phyloP scores from a whole-genome alignment of 2,797 vertebrate species.

The Valencia hispanica region DNA sequence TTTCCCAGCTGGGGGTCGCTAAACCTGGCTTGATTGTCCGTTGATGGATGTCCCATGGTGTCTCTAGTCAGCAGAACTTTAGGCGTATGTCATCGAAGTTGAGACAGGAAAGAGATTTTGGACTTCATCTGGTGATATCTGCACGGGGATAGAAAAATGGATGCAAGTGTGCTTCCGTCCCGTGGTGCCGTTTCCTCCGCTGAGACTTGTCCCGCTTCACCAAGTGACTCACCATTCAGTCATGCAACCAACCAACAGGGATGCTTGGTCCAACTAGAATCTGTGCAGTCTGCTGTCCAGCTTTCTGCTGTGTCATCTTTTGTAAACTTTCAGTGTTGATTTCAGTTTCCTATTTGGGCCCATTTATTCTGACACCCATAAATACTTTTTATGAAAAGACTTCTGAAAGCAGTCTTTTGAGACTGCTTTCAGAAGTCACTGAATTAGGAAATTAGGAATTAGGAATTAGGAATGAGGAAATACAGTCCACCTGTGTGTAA shows the following conservation, averaged over 20 bases:
- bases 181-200: conserved; percentile 60
- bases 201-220: conserved; percentile 56
- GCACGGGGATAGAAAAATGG: conserved; percentile 62
- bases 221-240: conserved; percentile 69
- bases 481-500: background rate
- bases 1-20: conserved; percentile 67
- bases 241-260: conserved; percentile 66
- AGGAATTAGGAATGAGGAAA: background rate
- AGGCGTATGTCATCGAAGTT: conserved; percentile 69
- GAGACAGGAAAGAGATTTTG: conserved; percentile 65
- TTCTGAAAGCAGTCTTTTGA: too few species aligned
- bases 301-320: conserved; percentile 69
- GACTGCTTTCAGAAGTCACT: background rate
- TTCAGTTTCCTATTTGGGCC: background rate
- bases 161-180: conserved; percentile 54
- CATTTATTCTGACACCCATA: background rate
- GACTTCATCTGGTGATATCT: conserved; percentile 66
- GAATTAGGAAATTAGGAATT: too few species aligned
- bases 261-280: conserved; percentile 56
- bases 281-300: conserved; percentile 36
- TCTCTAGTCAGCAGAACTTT: conserved; percentile 72
- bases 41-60: conserved; percentile 65
- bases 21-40: conserved; percentile 52
- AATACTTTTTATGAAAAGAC: background rate
- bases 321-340: conserved; percentile 23